A percentile compares a stretch with the other conserved stretches of the same genome.
Conservation (phyloP, 1,140 invertebrate species). For the Thaumetopoea pityocampa region DNA sequence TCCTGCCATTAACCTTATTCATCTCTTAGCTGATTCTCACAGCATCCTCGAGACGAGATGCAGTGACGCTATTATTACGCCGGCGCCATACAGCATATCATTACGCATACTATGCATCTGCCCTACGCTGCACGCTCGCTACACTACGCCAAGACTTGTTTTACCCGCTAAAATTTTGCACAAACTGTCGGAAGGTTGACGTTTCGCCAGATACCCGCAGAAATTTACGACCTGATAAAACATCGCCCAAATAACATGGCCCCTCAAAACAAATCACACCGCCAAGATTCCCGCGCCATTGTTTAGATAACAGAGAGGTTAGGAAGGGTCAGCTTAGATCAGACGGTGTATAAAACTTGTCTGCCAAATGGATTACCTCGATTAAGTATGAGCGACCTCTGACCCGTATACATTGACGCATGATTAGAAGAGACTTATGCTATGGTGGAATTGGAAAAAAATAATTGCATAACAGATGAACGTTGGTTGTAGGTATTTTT, state of each 20-base stretch:
- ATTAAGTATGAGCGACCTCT: conserved; percentile 60
- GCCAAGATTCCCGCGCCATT: conserved; percentile 2
- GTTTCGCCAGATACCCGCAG: conserved; percentile 51
- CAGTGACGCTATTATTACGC: too few relatives aligned
- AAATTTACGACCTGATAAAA: conserved; percentile 71
- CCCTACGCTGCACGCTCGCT: too few relatives aligned
- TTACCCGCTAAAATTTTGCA: conserved; percentile 38
- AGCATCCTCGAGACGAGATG: too few relatives aligned
- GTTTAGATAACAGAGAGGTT: conserved; percentile 10
- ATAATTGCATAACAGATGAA: too few relatives aligned
- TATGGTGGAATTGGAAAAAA: too few relatives aligned
- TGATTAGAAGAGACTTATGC: too few relatives aligned
- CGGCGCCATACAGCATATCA: too few relatives aligned
- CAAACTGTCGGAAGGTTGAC: conserved; percentile 40
- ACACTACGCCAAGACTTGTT: conserved; percentile 19
- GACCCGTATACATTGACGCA: conserved; percentile 55
- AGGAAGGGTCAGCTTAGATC: conserved; percentile 36
- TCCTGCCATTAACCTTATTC: too few relatives aligned
- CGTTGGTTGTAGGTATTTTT: too few relatives aligned
- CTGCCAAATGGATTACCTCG: conserved; percentile 66
- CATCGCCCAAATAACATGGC: conserved; percentile 39
- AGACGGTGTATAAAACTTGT: conserved; percentile 52
- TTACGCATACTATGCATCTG: too few relatives aligned
- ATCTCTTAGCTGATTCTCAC: too few relatives aligned
- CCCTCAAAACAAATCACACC: conserved; percentile 31